phyloP scores from a whole-genome alignment of 2,113 vertebrate species.

The Ciconia boyciana region DNA sequence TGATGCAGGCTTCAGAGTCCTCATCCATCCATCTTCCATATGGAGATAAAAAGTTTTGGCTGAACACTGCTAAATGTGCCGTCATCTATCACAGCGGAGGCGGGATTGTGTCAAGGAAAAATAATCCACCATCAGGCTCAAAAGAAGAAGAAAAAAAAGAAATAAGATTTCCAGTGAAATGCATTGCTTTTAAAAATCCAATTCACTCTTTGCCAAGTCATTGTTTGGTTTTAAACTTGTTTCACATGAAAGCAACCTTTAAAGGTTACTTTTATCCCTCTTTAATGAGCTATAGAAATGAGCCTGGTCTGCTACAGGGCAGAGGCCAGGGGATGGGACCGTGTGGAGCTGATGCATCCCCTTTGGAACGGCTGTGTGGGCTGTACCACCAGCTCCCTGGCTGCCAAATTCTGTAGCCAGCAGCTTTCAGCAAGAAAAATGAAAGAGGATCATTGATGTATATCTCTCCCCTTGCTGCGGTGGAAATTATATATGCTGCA shows the following conservation, averaged over 20 bases:
- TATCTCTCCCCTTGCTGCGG: background rate
- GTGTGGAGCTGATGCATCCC: background rate
- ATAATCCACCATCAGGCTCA: constrained; percentile 55
- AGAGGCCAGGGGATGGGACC: background rate
- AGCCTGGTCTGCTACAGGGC: background rate
- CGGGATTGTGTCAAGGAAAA: constrained; percentile 59
- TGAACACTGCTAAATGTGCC: constrained; percentile 52
- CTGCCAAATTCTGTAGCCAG: constrained; percentile 34
- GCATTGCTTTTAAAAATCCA: constrained; percentile 10
- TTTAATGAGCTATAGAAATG: constrained; percentile 28
- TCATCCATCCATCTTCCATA: constrained; percentile 64
- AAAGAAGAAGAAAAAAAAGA: background rate
- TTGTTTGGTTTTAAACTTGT: constrained; percentile 33
- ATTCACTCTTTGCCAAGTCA: constrained; percentile 35
- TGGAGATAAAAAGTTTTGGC: constrained; percentile 63
- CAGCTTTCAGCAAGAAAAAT: constrained; percentile 27
- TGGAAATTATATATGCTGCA: background rate
- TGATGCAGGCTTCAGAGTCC: constrained; percentile 18
- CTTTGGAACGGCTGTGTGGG: background rate
- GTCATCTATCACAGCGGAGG: constrained; percentile 57
- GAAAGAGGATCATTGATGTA: background rate
- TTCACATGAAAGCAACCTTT: constrained; percentile 53
- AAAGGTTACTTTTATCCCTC: constrained; percentile 56
- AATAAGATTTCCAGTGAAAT: constrained; percentile 31
- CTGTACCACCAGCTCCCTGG: background rate